Percentiles rank a stretch among this genome's conserved stretches.
Conservation (phyloP, 2,888 invertebrate genomes). For the Priocnemis perturbator region DNA sequence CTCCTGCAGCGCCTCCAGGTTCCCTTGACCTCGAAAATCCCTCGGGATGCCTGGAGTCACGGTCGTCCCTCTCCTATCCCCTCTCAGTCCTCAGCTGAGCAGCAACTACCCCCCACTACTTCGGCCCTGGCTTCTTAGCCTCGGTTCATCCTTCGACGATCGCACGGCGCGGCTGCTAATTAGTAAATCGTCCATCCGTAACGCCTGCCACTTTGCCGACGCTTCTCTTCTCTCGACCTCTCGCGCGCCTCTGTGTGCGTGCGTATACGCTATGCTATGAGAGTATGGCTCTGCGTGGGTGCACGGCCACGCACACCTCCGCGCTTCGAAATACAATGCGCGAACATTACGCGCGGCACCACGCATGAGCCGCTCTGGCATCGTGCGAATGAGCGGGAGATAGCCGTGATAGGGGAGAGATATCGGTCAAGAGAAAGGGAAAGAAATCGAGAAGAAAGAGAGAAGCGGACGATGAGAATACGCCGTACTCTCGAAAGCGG, state of each 20-base stretch:
- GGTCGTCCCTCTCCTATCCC: slow-evolving; percentile 36
- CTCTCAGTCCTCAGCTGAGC: not conserved
- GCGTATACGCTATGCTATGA: too few relatives aligned
- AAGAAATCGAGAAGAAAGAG: not conserved
- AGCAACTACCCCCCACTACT: slow-evolving; percentile 9
- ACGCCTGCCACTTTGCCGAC: slow-evolving; percentile 35
- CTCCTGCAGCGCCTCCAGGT: slow-evolving; percentile 37
- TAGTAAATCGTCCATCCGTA: slow-evolving; percentile 61
- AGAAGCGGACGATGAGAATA: not conserved
- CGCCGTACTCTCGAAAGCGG: too few relatives aligned
- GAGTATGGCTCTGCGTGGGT: not conserved
- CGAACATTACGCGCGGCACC: slow-evolving; percentile 19
- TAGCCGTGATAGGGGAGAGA: not conserved
- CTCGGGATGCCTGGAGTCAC: slow-evolving; percentile 45
- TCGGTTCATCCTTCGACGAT: slow-evolving; percentile 12
- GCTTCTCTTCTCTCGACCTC: slow-evolving; percentile 33
- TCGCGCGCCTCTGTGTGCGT: not conserved
- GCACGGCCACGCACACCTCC: slow-evolving; percentile 4
- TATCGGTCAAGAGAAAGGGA: not conserved
- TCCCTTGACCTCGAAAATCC: slow-evolving; percentile 61
- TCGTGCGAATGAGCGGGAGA: not conserved
- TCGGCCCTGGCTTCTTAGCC: slow-evolving; percentile 20
- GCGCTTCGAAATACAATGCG: slow-evolving; percentile 20
- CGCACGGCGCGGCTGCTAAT: slow-evolving; percentile 43
- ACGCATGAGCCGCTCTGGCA: slow-evolving; percentile 44